A percentile compares a stretch with the other conserved stretches of the same genome.
Conservation (phyloP, 2,113 vertebrate genomes). For the Physeter macrocephalus region DNA sequence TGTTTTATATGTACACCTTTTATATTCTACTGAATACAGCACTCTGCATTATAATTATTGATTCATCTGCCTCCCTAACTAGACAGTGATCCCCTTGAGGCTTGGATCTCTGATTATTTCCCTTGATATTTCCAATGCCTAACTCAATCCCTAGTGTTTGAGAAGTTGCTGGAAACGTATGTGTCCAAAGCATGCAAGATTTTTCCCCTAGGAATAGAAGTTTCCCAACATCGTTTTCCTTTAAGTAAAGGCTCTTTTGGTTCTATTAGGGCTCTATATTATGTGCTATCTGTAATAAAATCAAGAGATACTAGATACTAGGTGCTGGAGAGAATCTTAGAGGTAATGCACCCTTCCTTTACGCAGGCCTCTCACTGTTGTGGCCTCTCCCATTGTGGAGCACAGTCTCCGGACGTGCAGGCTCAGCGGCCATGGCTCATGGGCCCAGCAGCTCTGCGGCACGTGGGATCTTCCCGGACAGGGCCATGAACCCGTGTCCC, state of each 20-base stretch:
- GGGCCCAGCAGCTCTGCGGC: too few relatives aligned
- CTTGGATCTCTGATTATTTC: not conserved
- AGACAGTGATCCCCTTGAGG: not conserved
- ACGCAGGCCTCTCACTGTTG: too few relatives aligned
- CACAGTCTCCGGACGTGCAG: too few relatives aligned
- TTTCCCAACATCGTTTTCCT: not conserved
- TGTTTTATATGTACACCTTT: not conserved
- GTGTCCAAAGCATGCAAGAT: not conserved
- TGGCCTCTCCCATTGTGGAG: too few relatives aligned
- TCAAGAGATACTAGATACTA: not conserved
- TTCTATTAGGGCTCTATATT: not conserved
- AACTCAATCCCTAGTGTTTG: not conserved
- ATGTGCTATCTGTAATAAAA: not conserved
- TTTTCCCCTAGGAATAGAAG: not conserved
- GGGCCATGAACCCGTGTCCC: too few relatives aligned
- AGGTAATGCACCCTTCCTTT: not conserved
- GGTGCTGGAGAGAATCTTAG: not conserved
- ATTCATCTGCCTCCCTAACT: not conserved
- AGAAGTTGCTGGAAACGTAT: not conserved
- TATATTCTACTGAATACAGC: not conserved
- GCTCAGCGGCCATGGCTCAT: too few relatives aligned
- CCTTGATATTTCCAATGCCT: not conserved
- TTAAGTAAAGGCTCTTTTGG: not conserved
- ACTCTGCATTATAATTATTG: not conserved
- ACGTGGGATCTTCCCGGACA: too few relatives aligned